phyloP scores from a whole-genome alignment of 2,113 vertebrate species.

The Lampris megalopsis region DNA sequence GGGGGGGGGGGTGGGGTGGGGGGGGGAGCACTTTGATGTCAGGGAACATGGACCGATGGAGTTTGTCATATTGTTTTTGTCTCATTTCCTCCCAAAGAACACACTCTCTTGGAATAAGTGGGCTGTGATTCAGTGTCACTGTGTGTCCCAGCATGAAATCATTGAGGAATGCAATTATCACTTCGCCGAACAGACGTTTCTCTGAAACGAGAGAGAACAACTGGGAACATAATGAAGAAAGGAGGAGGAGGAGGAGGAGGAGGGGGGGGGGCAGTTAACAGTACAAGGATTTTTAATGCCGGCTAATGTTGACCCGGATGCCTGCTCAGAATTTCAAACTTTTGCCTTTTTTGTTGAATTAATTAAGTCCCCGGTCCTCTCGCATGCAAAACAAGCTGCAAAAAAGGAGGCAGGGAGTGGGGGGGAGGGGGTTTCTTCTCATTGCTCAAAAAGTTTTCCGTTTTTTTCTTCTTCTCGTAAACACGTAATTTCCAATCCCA shows the following conservation, averaged over 20 bases:
- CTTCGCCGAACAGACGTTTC: conserved; percentile 67
- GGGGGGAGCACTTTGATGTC: conserved; percentile 35
- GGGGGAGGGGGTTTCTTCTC: background rate
- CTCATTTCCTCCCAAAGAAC: conserved; percentile 71
- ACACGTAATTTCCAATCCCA: conserved; percentile 40
- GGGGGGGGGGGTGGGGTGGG: conserved; percentile 6
- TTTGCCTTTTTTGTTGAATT: conserved; percentile 42
- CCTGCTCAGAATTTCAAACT: conserved; percentile 29
- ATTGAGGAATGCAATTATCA: conserved; percentile 81
- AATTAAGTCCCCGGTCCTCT: conserved; percentile 26
- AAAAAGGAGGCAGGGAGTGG: background rate
- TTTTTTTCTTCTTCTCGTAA: conserved; percentile 22
- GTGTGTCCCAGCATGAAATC: conserved; percentile 74
- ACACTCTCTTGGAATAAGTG: conserved; percentile 64
- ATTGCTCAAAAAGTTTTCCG: conserved; percentile 36
- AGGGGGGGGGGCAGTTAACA: background rate
- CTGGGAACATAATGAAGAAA: conserved; percentile 41
- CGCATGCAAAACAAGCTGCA: conserved; percentile 8
- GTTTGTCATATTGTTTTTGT: conserved; percentile 75
- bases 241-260: background rate
- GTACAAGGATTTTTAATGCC: conserved; percentile 1
- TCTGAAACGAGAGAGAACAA: conserved; percentile 63
- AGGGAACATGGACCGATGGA: conserved; percentile 53
- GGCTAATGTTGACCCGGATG: conserved; percentile 38
- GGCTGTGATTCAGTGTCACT: conserved; percentile 63